Base-by-base conservation (phyloP, 2,113 vertebrate genomes). In the Otus sunia region DNA sequence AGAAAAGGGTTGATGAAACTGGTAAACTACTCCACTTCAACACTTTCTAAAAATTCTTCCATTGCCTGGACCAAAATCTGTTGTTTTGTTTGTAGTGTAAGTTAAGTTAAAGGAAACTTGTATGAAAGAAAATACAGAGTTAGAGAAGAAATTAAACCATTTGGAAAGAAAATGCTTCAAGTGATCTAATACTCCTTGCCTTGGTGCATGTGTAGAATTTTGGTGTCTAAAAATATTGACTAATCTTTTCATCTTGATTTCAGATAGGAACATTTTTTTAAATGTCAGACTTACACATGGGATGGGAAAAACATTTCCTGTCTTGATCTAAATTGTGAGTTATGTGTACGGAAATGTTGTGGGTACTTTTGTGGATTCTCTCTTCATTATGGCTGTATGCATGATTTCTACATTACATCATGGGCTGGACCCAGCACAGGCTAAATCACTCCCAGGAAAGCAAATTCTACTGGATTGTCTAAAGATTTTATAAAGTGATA, bases 221-320 rank as follows among this genome's bases (percentile, higher is more conserved):
- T 80, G 29, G 7, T 74, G 34, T 85, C 91, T 91, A 94, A 94
- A 96, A 95, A 89, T 92, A 88, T 21, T 62, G 53, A 11, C 26
- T 62, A 74, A 89, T 76, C 39, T 94, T 94, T 95, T 86, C 18
- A 63, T 96, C 95, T 89, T 79, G 49, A 58, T 71, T 73, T 90
- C 73, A 82, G 89, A 91, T 82, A 87, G 58, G 83, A 93, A 88
- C 39, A 45, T 87, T 92, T 90, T 93, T 36, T 18, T 3, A 87
- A 94, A 96, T 94, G 83, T 95, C 84, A 58, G 75, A 82, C 79
- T 94, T 96, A 92, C 86, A 89, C 80, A 91, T 53, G 80, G 83
- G 94, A 95, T 95, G 94, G 78, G 90, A 95, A 96, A 96, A 95
- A 58, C 80, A 94, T 95, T 95, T 97, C 89, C 94, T 91, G 81